Evolutionary conservation across 2,888 invertebrate species (phyloP).

Genomic region (Drosophila pegasa): DNA sequence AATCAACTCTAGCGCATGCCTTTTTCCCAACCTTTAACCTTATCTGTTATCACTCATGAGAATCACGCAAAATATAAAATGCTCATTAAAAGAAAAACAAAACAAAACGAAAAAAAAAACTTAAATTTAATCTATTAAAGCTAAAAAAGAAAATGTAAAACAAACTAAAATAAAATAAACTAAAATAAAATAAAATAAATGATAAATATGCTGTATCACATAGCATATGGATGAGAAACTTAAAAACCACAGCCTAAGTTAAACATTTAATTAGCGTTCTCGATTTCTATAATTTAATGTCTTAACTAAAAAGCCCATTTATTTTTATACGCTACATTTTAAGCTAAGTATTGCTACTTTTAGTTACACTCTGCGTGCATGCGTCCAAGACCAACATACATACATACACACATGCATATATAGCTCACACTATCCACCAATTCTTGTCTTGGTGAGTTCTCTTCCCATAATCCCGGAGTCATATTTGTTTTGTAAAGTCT

Average conservation of each 20-base stretch:
- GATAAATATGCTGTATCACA: slow-evolving; percentile 40
- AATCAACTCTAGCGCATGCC: slow-evolving; percentile 20
- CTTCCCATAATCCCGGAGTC: slow-evolving; percentile 11
- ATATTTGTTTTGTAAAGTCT: slow-evolving; percentile 30
- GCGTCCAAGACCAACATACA: slow-evolving; percentile 68
- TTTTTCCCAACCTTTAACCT: not conserved
- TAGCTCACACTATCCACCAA: slow-evolving; percentile 11
- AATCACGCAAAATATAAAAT: slow-evolving; percentile 52
- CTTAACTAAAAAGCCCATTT: slow-evolving; percentile 52
- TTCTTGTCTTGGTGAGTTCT: slow-evolving; percentile 5
- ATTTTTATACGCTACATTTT: slow-evolving; percentile 74
- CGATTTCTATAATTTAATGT: slow-evolving; percentile 62
- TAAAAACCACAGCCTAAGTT: slow-evolving; percentile 59
- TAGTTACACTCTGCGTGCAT: slow-evolving; percentile 72
- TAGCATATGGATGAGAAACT: slow-evolving; percentile 30
- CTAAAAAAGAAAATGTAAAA: slow-evolving; percentile 32
- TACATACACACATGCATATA: slow-evolving; percentile 5
- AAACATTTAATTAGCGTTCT: slow-evolving; percentile 62
- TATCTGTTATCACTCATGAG: slow-evolving; percentile 39
- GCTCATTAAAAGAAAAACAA: slow-evolving; percentile 60
- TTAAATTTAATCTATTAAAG: slow-evolving; percentile 51
- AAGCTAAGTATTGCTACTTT: slow-evolving; percentile 77
- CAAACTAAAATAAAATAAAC: slow-evolving; percentile 31
- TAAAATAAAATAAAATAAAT: slow-evolving; percentile 31
- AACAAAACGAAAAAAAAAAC: slow-evolving; percentile 3